phyloP scores from a whole-genome alignment of 2,113 vertebrate genomes.

The Rattus norvegicus region GRCr8 NC_086026.1:40345501-40346000 shows the following conservation, averaged over 20 bases:
- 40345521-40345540: background rate
- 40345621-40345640: background rate
- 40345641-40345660: background rate
- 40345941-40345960: slow-evolving; percentile 60
- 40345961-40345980: slow-evolving; percentile 72
- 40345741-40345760: slow-evolving; percentile 24
- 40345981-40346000: slow-evolving; percentile 47
- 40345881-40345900: slow-evolving; percentile 59
- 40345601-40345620: slow-evolving; percentile 9
- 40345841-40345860: slow-evolving; percentile 61
- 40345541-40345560: slow-evolving; percentile 22
- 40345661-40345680: slow-evolving; percentile 25
- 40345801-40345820: slow-evolving; percentile 46
- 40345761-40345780: slow-evolving; percentile 5
- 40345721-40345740: background rate
- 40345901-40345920: slow-evolving; percentile 52
- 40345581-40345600: background rate
- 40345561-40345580: background rate
- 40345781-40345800: background rate
- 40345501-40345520: background rate
- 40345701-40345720: background rate
- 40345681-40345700: background rate
- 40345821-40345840: slow-evolving; percentile 65
- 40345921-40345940: slow-evolving; percentile 61
- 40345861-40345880: slow-evolving; percentile 64